Percentiles rank a stretch among this genome's conserved stretches.
These are phyloP conservation scores for Salvelinus sp. DNA, from an alignment of 2,113 vertebrate species.

Conservation along the genomic window DNA sequence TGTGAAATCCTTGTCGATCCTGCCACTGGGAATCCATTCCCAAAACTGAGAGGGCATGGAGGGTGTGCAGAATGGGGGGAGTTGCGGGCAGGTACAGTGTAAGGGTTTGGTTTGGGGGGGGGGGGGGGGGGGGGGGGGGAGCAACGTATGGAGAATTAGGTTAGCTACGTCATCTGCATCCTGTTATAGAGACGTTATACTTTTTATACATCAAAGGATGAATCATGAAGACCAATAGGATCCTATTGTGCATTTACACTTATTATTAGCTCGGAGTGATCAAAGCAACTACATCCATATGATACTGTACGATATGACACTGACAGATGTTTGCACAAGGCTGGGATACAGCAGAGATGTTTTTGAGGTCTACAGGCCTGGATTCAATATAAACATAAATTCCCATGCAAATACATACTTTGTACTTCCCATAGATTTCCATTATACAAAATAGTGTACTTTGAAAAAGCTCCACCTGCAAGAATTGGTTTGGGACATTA, in stretches of 20 bases:
- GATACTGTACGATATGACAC: conserved; percentile 36
- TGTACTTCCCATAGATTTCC: conserved; percentile 36
- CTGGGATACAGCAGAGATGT: conserved; percentile 33
- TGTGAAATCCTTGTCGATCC: conserved; percentile 77
- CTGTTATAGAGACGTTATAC: conserved; percentile 49
- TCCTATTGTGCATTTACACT: conserved; percentile 50
- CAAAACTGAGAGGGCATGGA: conserved; percentile 33
- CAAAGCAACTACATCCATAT: conserved; percentile 50
- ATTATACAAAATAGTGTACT: conserved; percentile 19
- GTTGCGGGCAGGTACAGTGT: conserved; percentile 8
- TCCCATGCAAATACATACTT: conserved; percentile 19
- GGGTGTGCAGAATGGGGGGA: conserved; percentile 3
- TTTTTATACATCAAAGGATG: conserved; percentile 48
- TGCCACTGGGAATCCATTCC: conserved; percentile 65
- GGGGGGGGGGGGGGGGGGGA: conserved; percentile 29
- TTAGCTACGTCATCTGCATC: conserved; percentile 66
- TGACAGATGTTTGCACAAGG: conserved; percentile 58
- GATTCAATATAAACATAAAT: conserved; percentile 40
- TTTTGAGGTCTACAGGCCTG: conserved; percentile 35
- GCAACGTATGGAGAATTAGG: conserved; percentile 52
- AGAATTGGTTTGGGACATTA: conserved; percentile 14
- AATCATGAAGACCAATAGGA: conserved; percentile 49
- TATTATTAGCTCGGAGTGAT: conserved; percentile 54
- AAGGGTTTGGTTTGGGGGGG: not conserved
- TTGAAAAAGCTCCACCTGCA: conserved; percentile 25